Base-by-base conservation (phyloP, 2,797 vertebrate species). In the Acanthurus tractus region DNA sequence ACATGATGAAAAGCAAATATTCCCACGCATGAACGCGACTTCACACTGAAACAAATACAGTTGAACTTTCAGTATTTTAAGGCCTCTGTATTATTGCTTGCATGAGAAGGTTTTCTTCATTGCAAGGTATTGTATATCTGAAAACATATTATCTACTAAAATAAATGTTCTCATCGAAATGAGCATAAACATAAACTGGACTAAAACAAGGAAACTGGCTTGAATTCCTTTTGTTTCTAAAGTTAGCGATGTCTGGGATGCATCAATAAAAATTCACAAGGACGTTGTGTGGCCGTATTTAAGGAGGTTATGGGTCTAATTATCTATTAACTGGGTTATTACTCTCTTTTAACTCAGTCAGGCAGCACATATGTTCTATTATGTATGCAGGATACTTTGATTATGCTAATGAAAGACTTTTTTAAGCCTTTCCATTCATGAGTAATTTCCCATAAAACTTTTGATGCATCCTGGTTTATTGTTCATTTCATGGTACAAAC, bases 1-100 rank as follows among this genome's bases (percentile, higher is more conserved):
- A 83, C 69, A 77, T 68, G 76, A 83, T 78, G 76, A 83, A 90
- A 92, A 78, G 88, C 79, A 91, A 93, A 94, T 92, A 89, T 94
- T 95, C 90, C 92, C 93, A 93, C 75, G 82, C 86, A 84, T 58
- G 74, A 84, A 68, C 62, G 75, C 29, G 22, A 13, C 44, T 71
- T 84, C 82, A 48, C 36, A 44, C 23, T 54, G 70, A 84, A 88
- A 83, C 48, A 84, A 81, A 90, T 76, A 78, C 63, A 45, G 70
- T 56, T 70, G 74, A 78, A 65, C 71, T 76, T 76, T 25, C 15
- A 59, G 65, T 76, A 86, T 85, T 87, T 86, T 83, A 73, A 78
- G 55, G 53, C 63, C 44, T 70, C 68, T 78, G 20, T 86, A 81
- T 90, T 87, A 66, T 89, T 89, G 48, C 72, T 72, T 65, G 38